Conservation (phyloP, 2,797 vertebrate species). For the Cossypha dichroa region DNA sequence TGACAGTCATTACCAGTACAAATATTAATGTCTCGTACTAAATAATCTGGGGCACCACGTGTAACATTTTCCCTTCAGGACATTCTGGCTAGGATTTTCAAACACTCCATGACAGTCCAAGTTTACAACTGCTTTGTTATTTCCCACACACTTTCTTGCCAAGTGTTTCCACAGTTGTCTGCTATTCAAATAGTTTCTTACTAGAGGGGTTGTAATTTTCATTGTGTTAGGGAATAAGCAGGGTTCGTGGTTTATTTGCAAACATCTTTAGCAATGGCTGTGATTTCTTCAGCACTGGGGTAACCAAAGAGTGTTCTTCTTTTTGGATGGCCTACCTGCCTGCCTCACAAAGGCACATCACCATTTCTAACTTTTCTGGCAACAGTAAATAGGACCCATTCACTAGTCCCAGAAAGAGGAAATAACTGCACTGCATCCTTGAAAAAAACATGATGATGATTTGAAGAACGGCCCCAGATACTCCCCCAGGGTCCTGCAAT, state of each 20-base stretch:
- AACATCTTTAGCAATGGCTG: neutral
- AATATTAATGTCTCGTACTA: neutral
- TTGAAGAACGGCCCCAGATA: neutral
- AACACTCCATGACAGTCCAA: neutral
- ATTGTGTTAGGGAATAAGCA: neutral
- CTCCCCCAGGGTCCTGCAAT: neutral
- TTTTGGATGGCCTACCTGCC: neutral
- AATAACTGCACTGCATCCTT: neutral
- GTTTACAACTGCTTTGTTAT: slow-evolving; percentile 4
- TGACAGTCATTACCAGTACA: neutral
- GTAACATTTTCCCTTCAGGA: slow-evolving; percentile 18
- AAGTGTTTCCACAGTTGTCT: slow-evolving; percentile 34
- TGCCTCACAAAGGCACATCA: neutral
- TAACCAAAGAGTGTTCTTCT: neutral
- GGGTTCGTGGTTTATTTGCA: neutral
- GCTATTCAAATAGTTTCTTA: neutral
- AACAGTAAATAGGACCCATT: neutral
- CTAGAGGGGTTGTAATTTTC: neutral
- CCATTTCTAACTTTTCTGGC: neutral
- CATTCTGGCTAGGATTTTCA: slow-evolving; percentile 22
- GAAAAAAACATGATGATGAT: neutral
- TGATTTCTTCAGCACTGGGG: neutral
- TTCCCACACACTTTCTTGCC: slow-evolving; percentile 2
- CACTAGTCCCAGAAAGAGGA: neutral
- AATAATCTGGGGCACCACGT: neutral